Conservation (phyloP, 2,888 invertebrate species). For the Myopa tessellatipennis region DNA sequence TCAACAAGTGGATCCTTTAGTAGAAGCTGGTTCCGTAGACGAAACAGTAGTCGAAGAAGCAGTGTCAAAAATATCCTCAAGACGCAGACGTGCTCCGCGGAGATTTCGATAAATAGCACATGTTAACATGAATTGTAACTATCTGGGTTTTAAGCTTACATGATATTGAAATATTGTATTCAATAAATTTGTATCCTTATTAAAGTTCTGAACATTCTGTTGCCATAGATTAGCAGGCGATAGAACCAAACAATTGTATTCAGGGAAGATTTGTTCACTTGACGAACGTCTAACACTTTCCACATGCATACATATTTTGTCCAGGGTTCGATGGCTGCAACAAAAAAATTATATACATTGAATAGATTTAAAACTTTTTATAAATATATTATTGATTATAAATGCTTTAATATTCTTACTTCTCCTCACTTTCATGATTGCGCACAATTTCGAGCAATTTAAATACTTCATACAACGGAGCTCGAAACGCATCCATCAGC, state of each 20-base stretch:
- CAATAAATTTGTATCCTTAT: slow-evolving; percentile 82
- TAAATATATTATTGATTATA: slow-evolving; percentile 25
- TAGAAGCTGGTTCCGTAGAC: too few species aligned
- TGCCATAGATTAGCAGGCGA: slow-evolving; percentile 97
- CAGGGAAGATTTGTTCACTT: slow-evolving; percentile 80
- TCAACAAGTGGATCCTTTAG: too few species aligned
- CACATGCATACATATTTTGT: slow-evolving; percentile 87
- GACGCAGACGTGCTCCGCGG: too few species aligned
- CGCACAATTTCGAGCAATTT: slow-evolving; percentile 86
- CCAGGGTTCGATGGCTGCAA: slow-evolving; percentile 77
- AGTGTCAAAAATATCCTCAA: too few species aligned
- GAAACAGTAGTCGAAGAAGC: too few species aligned
- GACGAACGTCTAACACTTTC: slow-evolving; percentile 78
- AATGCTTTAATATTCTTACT: slow-evolving; percentile 52
- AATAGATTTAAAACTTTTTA: slow-evolving; percentile 46
- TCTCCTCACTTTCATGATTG: slow-evolving; percentile 73
- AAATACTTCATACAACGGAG: slow-evolving; percentile 90
- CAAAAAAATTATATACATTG: slow-evolving; percentile 43
- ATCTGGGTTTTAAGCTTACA: slow-evolving; percentile 69
- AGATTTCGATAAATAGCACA: too few species aligned
- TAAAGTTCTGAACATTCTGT: slow-evolving; percentile 82
- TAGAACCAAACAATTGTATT: slow-evolving; percentile 89
- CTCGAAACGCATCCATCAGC: slow-evolving; percentile 91
- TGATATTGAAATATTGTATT: slow-evolving; percentile 86
- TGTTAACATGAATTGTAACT: too few species aligned